Percentiles rank a stretch among this genome's conserved stretches.
phyloP scores from a whole-genome alignment of 1,140 invertebrate genomes.

The Calycopis cecrops region DNA sequence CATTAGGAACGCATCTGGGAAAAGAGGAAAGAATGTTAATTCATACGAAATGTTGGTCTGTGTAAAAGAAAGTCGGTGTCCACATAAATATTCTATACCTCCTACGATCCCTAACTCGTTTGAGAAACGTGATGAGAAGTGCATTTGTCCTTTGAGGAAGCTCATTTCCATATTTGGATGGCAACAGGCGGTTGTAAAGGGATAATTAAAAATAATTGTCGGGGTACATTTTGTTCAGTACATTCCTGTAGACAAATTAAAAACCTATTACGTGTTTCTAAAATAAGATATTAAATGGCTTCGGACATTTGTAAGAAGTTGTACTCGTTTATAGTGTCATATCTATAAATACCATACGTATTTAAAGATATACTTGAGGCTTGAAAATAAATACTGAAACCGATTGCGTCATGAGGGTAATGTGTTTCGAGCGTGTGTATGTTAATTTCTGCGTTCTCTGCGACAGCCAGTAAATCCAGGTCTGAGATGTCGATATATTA shows the following conservation, averaged over 20 bases:
- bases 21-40: too few relatives aligned
- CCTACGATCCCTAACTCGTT: constrained; percentile 4
- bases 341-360: too few relatives aligned
- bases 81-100: constrained; percentile 8
- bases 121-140: constrained; percentile 9
- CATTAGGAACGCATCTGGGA: too few relatives aligned
- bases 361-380: too few relatives aligned
- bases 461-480: too few relatives aligned
- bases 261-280: not conserved
- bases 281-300: not conserved
- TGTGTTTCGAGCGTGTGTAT: too few relatives aligned
- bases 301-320: not conserved
- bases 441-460: too few relatives aligned
- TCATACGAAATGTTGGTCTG: not conserved
- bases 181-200: constrained; percentile 7
- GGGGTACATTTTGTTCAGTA: not conserved
- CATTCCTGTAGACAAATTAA: not conserved
- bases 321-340: too few relatives aligned
- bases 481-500: too few relatives aligned
- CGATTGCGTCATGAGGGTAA: too few relatives aligned
- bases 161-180: constrained; percentile 10
- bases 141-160: constrained; percentile 10
- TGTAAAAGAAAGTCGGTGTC: constrained; percentile 5
- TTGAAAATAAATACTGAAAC: too few relatives aligned
- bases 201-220: constrained; percentile 8